phyloP scores from a whole-genome alignment of 2,888 invertebrate genomes.

The Rhingia campestris region DNA sequence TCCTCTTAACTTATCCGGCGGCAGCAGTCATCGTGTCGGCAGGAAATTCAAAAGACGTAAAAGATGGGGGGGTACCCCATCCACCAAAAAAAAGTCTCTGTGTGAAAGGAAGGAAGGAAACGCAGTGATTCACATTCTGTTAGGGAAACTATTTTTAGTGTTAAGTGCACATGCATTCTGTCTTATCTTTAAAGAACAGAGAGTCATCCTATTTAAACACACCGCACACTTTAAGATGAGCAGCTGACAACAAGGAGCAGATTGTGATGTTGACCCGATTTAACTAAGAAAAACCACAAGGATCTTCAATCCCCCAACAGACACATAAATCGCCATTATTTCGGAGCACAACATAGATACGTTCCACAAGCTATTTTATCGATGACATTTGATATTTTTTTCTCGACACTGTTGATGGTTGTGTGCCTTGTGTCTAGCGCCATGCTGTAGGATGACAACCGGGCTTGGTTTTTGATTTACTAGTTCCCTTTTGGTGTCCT shows the following conservation, averaged over 20 bases:
- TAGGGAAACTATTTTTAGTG: constrained; percentile 56
- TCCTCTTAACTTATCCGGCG: constrained; percentile 1
- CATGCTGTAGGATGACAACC: constrained; percentile 26
- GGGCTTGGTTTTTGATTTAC: constrained; percentile 46
- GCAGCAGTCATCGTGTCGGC: neutral
- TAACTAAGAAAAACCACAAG: constrained; percentile 29
- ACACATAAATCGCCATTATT: constrained; percentile 4
- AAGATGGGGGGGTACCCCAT: neutral
- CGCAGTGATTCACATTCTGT: constrained; percentile 34
- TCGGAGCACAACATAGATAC: neutral
- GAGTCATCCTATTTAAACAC: constrained; percentile 13
- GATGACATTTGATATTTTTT: constrained; percentile 66
- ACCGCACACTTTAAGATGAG: constrained; percentile 34
- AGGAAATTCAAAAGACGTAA: constrained; percentile 39
- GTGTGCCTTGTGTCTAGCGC: constrained; percentile 22
- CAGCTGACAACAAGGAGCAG: constrained; percentile 29
- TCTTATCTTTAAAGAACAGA: constrained; percentile 48
- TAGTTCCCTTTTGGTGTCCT: constrained; percentile 13
- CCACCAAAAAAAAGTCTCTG: constrained; percentile 3
- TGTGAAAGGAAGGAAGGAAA: constrained; percentile 52
- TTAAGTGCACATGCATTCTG: constrained; percentile 26
- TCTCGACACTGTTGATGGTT: neutral
- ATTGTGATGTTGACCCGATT: constrained; percentile 49
- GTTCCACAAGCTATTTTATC: constrained; percentile 47
- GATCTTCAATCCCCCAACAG: constrained; percentile 5